These are phyloP conservation scores for Brenthis ino DNA, from an alignment of 2,888 invertebrate species.

Conservation along the genomic window DNA sequence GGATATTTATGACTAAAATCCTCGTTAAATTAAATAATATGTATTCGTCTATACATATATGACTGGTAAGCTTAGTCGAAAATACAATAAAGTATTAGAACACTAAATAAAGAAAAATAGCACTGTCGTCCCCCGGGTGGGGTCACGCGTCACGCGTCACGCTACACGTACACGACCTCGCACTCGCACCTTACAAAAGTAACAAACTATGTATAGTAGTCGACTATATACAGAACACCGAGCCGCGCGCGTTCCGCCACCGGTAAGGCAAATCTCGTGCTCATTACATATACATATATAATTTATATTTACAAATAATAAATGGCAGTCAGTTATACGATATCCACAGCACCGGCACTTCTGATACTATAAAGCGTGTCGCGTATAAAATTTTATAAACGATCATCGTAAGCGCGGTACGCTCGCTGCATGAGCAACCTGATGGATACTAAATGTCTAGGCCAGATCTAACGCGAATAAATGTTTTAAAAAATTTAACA, in stretches of 20 bases:
- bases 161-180: constrained; percentile 51
- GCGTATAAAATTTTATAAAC: constrained; percentile 56
- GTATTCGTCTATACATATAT: constrained; percentile 78
- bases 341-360: constrained; percentile 64
- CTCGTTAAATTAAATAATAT: constrained; percentile 77
- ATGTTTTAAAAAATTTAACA: constrained; percentile 59
- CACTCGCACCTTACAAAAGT: constrained; percentile 76
- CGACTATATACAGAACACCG: constrained; percentile 70
- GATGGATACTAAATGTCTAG: constrained; percentile 62
- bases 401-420: constrained; percentile 45
- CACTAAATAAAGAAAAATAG: constrained; percentile 76
- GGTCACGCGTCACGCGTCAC: too few species aligned
- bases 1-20: constrained; percentile 82
- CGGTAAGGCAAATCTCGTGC: constrained; percentile 68
- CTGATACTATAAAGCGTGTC: constrained; percentile 68
- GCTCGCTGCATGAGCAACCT: constrained; percentile 48
- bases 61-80: constrained; percentile 81
- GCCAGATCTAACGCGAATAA: constrained; percentile 56
- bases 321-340: constrained; percentile 66
- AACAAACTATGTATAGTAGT: constrained; percentile 75
- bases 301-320: constrained; percentile 76
- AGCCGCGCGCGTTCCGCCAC: constrained; percentile 64
- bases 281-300: constrained; percentile 65
- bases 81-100: constrained; percentile 74
- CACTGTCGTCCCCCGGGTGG: constrained; percentile 56